Evolutionary conservation across 2,797 vertebrate species (phyloP).

Genomic region (Mus caroli): DNA sequence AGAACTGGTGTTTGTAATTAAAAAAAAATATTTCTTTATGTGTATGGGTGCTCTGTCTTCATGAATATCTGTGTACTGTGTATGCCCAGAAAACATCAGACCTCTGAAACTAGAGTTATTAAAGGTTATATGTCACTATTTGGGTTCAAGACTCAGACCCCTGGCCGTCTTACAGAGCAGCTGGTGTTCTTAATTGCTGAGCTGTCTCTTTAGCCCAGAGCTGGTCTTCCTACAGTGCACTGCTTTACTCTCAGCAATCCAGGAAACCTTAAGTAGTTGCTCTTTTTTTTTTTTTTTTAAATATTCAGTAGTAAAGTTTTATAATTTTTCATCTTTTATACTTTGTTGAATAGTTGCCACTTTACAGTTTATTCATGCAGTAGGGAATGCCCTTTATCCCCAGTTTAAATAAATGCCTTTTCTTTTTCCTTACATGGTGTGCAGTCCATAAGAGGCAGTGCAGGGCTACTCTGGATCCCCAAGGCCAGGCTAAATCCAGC

Average conservation of each 20-base stretch:
- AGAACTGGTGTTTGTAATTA: background rate
- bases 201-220: background rate
- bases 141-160: too few species aligned
- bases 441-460: background rate
- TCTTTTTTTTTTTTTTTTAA: background rate
- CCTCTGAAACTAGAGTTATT: too few species aligned
- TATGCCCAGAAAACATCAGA: background rate
- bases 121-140: background rate
- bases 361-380: background rate
- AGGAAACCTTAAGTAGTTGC: background rate
- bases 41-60: background rate
- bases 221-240: background rate
- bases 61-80: background rate
- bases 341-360: constrained; percentile 39
- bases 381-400: background rate
- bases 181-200: background rate
- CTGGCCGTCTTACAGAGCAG: background rate
- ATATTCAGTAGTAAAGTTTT: constrained; percentile 42
- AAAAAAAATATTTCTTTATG: background rate
- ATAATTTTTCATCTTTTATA: constrained; percentile 40
- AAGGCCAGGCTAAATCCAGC: background rate
- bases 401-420: constrained; percentile 11
- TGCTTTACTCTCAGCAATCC: constrained; percentile 7
- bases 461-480: background rate
- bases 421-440: constrained; percentile 1